Base-by-base conservation (phyloP, 2,797 vertebrate genomes). In the Xenentodon cancila region DNA sequence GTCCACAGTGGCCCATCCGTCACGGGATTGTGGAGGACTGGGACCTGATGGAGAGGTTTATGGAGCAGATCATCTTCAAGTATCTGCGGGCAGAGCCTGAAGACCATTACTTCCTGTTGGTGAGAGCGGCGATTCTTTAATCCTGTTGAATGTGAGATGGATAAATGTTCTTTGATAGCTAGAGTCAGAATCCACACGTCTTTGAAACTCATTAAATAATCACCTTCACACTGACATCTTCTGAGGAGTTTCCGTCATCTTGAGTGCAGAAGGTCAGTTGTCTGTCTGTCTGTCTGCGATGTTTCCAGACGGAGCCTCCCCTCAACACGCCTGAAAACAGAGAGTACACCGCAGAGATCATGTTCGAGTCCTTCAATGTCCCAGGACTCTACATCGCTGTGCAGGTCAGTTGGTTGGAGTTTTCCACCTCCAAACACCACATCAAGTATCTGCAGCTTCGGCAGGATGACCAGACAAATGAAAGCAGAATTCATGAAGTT, bases 21-120 rank as follows among this genome's bases (percentile, higher is more conserved):
- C 97, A 98, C 75, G 97, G 97, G 37, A 98, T 99, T 49, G 95
- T 98, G 87, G 97, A 99, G 84, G 97, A 99, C 84, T 98, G 97
- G 97, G 97, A 98, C 82, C 92, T 98, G 84, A 99, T 98, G 97
- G 97, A 99, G 88, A 93, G 96, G 59, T 98, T 97, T 80, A 98
- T 99, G 97, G 97, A 99, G 80, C 97, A 99, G 91, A 91, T 98
- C 75, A 98, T 99, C 89, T 99, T 99, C 92, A 98, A 99, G 86
- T 99, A 99, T 90, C 94, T 99, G 91, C 93, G 97, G 80, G 97
- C 97, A 77, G 97, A 99, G 84, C 97, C 97, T 2, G 97, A 99
- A 88, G 97, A 99, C 79, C 97, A 99, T 90, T 97, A 95, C 87
- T 99, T 99, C 82, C 96, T 99, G 67, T 87, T 98, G 96, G 97